Conservation (phyloP, 2,797 vertebrate genomes). For the Clarias platycephalus region DNA sequence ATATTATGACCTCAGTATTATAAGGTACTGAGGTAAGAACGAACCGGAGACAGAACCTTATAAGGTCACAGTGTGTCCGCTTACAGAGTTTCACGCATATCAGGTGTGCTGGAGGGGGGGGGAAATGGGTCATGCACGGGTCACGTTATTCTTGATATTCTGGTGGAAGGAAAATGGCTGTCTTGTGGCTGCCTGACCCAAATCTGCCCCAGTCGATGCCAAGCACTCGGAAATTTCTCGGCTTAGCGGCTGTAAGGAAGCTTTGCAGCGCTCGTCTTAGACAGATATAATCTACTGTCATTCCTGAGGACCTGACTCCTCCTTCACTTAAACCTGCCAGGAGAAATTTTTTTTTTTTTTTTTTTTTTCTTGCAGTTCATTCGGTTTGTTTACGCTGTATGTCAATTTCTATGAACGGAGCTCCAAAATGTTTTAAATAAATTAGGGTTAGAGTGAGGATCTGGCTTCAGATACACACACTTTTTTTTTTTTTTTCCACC, state of each 20-base stretch:
- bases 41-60: not conserved
- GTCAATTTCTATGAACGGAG: not conserved
- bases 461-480: not conserved
- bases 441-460: not conserved
- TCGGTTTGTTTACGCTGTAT: not conserved
- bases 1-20: not conserved
- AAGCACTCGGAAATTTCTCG: not conserved
- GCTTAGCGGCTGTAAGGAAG: slow-evolving; percentile 4
- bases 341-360: not conserved
- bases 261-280: not conserved
- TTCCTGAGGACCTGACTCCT: not conserved
- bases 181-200: slow-evolving; percentile 19
- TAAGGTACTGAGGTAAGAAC: not conserved
- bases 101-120: slow-evolving; percentile 6
- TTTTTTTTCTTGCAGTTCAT: not conserved
- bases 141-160: slow-evolving; percentile 15
- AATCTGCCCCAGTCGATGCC: slow-evolving; percentile 21
- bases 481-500: not conserved
- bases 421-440: not conserved
- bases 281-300: slow-evolving; percentile 20
- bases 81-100: slow-evolving; percentile 8
- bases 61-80: not conserved
- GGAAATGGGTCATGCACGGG: not conserved
- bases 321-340: slow-evolving; percentile 1
- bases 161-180: slow-evolving; percentile 12